These are phyloP conservation scores for Pegoplata infirma DNA, from an alignment of 2,888 invertebrate genomes.

Conservation along the genomic window DNA sequence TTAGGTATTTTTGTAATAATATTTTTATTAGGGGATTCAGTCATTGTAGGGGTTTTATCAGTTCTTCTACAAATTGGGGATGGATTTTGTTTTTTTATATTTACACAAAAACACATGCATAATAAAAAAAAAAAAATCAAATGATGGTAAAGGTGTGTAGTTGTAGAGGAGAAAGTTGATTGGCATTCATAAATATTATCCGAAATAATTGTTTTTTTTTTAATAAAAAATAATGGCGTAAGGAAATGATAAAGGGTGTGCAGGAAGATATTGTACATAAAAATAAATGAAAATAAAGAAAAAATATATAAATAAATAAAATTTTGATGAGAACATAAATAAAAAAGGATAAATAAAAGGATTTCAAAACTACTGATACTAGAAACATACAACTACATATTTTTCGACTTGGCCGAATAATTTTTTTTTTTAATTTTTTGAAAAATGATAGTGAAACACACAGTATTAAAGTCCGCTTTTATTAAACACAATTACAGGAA, in stretches of 20 bases:
- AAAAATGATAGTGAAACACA: no score
- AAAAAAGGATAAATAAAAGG: not conserved
- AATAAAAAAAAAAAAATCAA: constrained; percentile 4
- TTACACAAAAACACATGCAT: constrained; percentile 36
- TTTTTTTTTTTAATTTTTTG: no score
- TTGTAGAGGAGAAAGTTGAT: not conserved
- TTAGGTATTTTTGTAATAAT: constrained; percentile 61
- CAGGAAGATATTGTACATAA: constrained; percentile 40
- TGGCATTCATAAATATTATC: constrained; percentile 17
- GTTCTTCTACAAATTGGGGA: constrained; percentile 63
- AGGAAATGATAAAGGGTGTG: constrained; percentile 8
- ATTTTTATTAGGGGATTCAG: constrained; percentile 42
- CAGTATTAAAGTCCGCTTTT: no score
- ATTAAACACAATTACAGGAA: no score
- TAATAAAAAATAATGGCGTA: constrained; percentile 17
- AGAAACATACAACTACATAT: no score
- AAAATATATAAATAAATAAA: constrained; percentile 50
- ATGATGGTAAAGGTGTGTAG: constrained; percentile 4
- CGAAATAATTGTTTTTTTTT: constrained; percentile 39
- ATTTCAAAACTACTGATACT: not conserved
- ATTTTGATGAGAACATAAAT: constrained; percentile 34
- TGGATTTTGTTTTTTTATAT: not conserved
- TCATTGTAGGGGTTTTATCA: constrained; percentile 59
- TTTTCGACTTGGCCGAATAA: no score
- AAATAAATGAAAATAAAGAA: constrained; percentile 60